phyloP scores from a whole-genome alignment of 2,797 vertebrate genomes.

The Erethizon dorsatum region DNA sequence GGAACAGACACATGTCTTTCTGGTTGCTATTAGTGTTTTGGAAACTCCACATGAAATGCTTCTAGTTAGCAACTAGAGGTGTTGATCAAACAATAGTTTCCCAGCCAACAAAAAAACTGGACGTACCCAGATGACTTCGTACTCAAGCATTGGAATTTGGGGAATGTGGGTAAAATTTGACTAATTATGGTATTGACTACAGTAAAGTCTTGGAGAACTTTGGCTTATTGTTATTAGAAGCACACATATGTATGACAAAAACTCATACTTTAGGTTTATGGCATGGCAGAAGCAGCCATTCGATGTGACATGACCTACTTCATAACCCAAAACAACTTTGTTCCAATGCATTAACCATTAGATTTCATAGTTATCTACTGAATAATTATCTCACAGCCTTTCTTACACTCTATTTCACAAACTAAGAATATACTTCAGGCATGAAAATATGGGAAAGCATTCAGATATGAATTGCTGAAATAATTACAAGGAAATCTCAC shows the following conservation, averaged over 20 bases:
- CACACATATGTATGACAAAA: constrained; percentile 49
- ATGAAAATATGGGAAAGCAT: constrained; percentile 85
- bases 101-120: constrained; percentile 79
- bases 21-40: constrained; percentile 85
- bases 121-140: constrained; percentile 77
- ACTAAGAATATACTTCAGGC: constrained; percentile 71
- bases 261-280: background rate
- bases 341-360: background rate
- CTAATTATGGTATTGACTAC: constrained; percentile 67
- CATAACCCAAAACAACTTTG: constrained; percentile 16
- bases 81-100: constrained; percentile 84
- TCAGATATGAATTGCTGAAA: constrained; percentile 88
- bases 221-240: background rate
- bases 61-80: constrained; percentile 81
- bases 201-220: constrained; percentile 48
- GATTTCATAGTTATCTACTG: constrained; percentile 45
- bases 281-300: constrained; percentile 12
- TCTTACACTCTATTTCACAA: constrained; percentile 77
- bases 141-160: constrained; percentile 67
- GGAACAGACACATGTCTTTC: constrained; percentile 78
- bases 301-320: constrained; percentile 1
- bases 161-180: constrained; percentile 54
- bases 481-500: constrained; percentile 87
- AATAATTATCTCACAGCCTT: constrained; percentile 65
- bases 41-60: constrained; percentile 78